Conservation (phyloP, 2,113 vertebrate species). For the Podarcis raffonei region DNA sequence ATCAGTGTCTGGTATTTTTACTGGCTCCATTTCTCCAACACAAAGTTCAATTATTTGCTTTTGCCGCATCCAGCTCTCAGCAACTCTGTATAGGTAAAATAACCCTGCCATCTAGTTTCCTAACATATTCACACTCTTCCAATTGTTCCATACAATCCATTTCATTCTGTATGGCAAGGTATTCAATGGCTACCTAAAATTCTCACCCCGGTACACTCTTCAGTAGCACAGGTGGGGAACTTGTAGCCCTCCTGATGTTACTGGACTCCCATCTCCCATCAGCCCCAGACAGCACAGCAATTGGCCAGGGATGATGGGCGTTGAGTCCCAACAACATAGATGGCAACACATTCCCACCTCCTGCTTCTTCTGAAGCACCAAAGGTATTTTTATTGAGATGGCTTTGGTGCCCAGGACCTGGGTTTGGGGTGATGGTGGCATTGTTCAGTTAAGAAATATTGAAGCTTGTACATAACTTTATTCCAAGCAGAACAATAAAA, state of each 20-base stretch:
- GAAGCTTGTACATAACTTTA: not conserved
- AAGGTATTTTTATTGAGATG: not conserved
- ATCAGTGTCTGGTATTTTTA: not conserved
- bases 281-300: not conserved
- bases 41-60: not conserved
- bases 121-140: not conserved
- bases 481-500: conserved; percentile 40
- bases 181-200: too few relatives aligned
- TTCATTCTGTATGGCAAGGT: too few relatives aligned
- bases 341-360: not conserved
- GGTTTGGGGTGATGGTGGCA: not conserved
- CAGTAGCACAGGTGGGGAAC: too few relatives aligned
- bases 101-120: not conserved
- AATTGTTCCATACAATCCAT: too few relatives aligned
- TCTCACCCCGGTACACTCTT: too few relatives aligned
- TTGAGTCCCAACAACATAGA: not conserved
- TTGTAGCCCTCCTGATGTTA: not conserved
- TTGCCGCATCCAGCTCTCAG: not conserved
- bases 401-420: not conserved
- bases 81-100: not conserved
- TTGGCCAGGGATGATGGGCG: not conserved
- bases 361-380: not conserved
- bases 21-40: not conserved
- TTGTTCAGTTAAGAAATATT: not conserved
- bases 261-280: not conserved